Base-by-base conservation (phyloP, 2,888 invertebrate species). In the Epirrita christyi region DNA sequence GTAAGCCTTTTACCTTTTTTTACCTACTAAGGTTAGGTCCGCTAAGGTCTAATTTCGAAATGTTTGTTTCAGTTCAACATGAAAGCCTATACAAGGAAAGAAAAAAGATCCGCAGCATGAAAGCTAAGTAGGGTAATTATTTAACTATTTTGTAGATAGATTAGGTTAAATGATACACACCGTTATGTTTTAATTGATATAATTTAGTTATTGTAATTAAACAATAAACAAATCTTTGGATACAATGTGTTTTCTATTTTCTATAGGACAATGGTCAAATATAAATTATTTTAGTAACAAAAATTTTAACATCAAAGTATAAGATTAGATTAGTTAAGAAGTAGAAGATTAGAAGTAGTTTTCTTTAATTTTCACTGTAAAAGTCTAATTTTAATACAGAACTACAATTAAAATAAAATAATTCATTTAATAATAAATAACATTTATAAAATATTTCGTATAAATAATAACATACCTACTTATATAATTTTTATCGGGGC, bases 41-140 rank as follows among this genome's bases (percentile, higher is more conserved):
- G n/a, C n/a, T n/a, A n/a, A n/a, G n/a, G 14, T 42, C 44, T 36
- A 41, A 38, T 7, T 37, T 37, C n/a, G 13, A 34, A 47, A 38
- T 55, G 28, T 58, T 72, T 66, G 54, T 94, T 95, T 64, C 93
- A 97, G 97, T 97, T 75, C 96, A 95, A 70, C 68, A 82, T 21
- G 78, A 83, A 38, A 83, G 89, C 55, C 52, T 92, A 3, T 92
- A 92, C 64, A 85, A 93, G 71, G 97, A 98, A 79, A 92, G 93
- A 71, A 96, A 95, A 83, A 96, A 95, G 85, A 92, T 97, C 40
- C 94, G 96, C 72, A 97, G 97, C 75, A 86, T 95, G 37, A 89
- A 90, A 63, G 84, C 81, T 36, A 72, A 72, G 46, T 79, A 77
- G n/a, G n/a, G n/a, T n/a, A 59, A 52, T 28, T 27, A 42, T 44